Evolutionary conservation across 1,140 invertebrate species (phyloP).

Genomic region (Drosophila littoralis): DNA sequence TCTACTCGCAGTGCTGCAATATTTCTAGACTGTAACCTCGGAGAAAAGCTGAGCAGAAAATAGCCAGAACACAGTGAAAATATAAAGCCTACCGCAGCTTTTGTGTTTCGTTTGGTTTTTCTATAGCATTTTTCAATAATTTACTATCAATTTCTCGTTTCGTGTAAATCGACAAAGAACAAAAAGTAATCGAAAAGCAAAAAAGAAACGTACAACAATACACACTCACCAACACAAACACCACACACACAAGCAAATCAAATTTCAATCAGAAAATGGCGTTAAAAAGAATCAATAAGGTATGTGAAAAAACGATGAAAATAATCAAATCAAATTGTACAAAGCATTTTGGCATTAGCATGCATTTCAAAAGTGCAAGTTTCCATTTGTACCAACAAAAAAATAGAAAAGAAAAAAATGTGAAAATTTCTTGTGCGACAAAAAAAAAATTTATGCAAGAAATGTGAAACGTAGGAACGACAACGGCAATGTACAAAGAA

Average conservation of each 20-base stretch:
- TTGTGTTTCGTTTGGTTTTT: constrained; percentile 77
- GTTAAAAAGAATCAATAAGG: constrained; percentile 98
- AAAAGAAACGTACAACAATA: constrained; percentile 62
- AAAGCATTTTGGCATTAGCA: constrained; percentile 31
- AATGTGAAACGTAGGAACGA: constrained; percentile 81
- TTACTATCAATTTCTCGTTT: constrained; percentile 51
- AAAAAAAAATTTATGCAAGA: constrained; percentile 84
- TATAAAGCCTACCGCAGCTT: constrained; percentile 65
- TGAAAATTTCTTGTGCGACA: constrained; percentile 62
- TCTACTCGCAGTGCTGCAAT: constrained; percentile 77
- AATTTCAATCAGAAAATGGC: constrained; percentile 89
- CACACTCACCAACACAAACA: constrained; percentile 67
- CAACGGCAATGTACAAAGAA: constrained; percentile 64
- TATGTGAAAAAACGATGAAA: constrained; percentile 86
- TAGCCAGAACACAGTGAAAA: constrained; percentile 55
- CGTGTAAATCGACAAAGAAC: constrained; percentile 68
- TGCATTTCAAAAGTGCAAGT: constrained; percentile 36
- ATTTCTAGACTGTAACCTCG: constrained; percentile 72
- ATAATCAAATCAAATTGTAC: constrained; percentile 51
- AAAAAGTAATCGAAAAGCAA: constrained; percentile 71
- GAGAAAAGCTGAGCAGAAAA: constrained; percentile 66
- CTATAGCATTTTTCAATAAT: constrained; percentile 53
- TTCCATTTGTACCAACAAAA: constrained; percentile 31
- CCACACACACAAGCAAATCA: constrained; percentile 80
- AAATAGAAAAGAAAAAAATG: constrained; percentile 38